Conservation (phyloP, 2,113 vertebrate genomes). For the Notiomystis cincta region DNA sequence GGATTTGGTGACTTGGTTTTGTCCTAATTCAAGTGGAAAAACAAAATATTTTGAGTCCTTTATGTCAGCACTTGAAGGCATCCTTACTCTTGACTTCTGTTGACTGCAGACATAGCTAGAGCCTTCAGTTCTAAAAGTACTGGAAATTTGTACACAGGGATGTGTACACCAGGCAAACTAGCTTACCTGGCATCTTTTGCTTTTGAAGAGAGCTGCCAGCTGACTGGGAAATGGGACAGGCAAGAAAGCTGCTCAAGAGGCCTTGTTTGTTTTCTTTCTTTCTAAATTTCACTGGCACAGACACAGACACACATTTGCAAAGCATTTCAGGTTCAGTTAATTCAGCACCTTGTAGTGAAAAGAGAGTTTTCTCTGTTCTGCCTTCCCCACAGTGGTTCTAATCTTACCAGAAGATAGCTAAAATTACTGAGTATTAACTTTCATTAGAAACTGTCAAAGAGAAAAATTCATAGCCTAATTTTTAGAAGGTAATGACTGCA, state of each 20-base stretch:
- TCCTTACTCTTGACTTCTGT: background rate
- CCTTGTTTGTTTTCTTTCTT: background rate
- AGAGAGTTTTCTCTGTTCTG: background rate
- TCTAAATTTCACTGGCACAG: background rate
- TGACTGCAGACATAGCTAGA: background rate
- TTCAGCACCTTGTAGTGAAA: background rate
- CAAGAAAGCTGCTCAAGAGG: background rate
- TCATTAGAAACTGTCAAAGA: background rate
- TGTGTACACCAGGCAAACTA: background rate
- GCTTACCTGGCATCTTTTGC: background rate
- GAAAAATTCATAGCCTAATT: conserved; percentile 7
- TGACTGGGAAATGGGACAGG: background rate
- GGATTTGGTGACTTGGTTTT: background rate
- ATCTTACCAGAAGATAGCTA: background rate
- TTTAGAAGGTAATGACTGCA: conserved; percentile 26
- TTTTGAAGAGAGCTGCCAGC: background rate
- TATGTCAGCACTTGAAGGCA: background rate
- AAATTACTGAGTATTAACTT: background rate
- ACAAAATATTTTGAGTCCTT: background rate
- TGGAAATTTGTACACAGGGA: background rate
- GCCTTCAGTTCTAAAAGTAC: background rate
- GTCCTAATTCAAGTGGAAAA: background rate
- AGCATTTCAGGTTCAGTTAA: background rate
- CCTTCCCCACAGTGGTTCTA: background rate
- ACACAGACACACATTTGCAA: background rate